Evolutionary conservation across 2,888 invertebrate genomes (phyloP).

Genomic region (Cremastinae sp.): DNA sequence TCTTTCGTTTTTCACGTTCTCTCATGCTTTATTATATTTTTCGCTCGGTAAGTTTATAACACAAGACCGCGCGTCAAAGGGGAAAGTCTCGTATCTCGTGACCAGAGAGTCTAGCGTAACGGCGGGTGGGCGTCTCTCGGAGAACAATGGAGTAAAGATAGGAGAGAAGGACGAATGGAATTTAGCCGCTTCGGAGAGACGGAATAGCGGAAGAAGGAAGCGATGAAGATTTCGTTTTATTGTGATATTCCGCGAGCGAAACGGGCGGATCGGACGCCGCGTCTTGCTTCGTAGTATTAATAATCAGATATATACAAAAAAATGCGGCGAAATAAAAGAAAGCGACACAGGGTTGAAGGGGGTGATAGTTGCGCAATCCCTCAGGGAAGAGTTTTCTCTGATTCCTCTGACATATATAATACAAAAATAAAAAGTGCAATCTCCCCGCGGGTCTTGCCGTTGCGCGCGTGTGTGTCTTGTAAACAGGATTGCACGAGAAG

Average conservation of each 20-base stretch:
- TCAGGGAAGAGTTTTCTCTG: constrained; percentile 31
- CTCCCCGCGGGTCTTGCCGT: constrained; percentile 6
- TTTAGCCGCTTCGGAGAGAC: constrained; percentile 13
- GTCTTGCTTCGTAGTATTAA: constrained; percentile 46
- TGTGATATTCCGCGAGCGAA: constrained; percentile 37
- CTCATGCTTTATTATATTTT: constrained; percentile 25
- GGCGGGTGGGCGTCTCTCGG: constrained; percentile 14
- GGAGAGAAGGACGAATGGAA: constrained; percentile 54
- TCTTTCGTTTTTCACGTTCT: neutral
- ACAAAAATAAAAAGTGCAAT: constrained; percentile 40
- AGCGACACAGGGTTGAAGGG: constrained; percentile 24
- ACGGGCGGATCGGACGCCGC: constrained; percentile 8
- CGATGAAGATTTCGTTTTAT: constrained; percentile 29
- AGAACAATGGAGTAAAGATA: constrained; percentile 40
- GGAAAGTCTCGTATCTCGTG: constrained; percentile 5
- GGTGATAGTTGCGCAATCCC: constrained; percentile 25
- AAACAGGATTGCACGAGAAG: neutral
- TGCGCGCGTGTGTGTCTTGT: neutral
- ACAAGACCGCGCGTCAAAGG: constrained; percentile 7
- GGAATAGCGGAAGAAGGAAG: constrained; percentile 10
- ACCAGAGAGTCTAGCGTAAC: constrained; percentile 11
- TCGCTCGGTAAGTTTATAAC: constrained; percentile 26
- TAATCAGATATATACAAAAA: constrained; percentile 44
- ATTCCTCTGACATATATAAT: too few relatives aligned
- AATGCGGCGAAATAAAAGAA: constrained; percentile 32